Evolutionary conservation across 2,888 invertebrate genomes (phyloP).

Genomic region (Lymantria dispar): DNA sequence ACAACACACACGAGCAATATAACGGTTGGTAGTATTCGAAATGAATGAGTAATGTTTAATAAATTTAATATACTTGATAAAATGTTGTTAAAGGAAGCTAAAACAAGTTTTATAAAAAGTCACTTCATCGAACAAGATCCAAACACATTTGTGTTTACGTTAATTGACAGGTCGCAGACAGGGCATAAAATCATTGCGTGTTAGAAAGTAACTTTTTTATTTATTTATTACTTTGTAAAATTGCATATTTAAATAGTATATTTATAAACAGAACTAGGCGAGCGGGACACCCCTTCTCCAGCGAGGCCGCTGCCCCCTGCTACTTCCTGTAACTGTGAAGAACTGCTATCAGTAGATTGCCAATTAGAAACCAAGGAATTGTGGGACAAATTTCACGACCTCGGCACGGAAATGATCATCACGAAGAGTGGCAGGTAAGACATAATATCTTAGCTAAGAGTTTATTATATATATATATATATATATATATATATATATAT

Average conservation of each 20-base stretch:
- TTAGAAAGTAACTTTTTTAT: not conserved
- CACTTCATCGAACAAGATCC: too few relatives aligned
- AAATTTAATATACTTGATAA: too few relatives aligned
- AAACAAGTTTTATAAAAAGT: too few relatives aligned
- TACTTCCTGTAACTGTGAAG: slow-evolving; percentile 91
- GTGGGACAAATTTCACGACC: slow-evolving; percentile 97
- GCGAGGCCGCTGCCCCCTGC: slow-evolving; percentile 66
- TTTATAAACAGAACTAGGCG: slow-evolving; percentile 63
- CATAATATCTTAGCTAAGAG: not conserved
- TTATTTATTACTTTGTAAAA: not conserved
- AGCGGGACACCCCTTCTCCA: slow-evolving; percentile 76
- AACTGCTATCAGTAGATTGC: slow-evolving; percentile 91
- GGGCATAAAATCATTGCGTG: not conserved
- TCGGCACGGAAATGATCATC: slow-evolving; percentile 99
- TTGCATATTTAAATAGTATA: not conserved
- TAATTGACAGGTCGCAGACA: not conserved
- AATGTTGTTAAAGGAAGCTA: too few relatives aligned
- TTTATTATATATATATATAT: not conserved
- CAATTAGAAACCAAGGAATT: slow-evolving; percentile 97
- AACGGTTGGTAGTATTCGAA: too few relatives aligned
- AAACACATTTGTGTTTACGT: too few relatives aligned
- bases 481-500: too few relatives aligned
- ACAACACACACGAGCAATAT: too few relatives aligned
- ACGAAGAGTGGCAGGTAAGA: slow-evolving; percentile 97
- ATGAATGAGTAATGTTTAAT: too few relatives aligned